A percentile compares a stretch with the other conserved stretches of the same genome.
These are phyloP conservation scores for Coelopa pilipes DNA, from an alignment of 2,888 invertebrate genomes.

Conservation along the genomic window DNA sequence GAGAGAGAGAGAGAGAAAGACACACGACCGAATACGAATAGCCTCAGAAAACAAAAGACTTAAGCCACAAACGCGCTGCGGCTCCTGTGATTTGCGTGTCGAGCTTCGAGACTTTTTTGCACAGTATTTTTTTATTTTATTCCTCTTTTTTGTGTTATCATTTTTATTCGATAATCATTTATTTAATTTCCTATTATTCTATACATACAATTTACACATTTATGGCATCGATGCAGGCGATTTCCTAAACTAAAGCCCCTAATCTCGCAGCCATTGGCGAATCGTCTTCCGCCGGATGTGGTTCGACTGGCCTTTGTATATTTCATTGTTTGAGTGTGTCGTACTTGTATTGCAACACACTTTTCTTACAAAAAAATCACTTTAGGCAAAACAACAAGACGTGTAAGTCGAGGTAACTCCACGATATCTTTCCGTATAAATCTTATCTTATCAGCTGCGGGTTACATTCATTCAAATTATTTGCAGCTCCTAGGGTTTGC, in stretches of 20 bases:
- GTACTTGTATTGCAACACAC: too few species aligned
- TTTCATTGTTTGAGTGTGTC: too few species aligned
- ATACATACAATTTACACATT: too few species aligned
- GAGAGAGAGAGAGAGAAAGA: neutral
- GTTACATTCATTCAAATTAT: too few species aligned
- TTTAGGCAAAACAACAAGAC: too few species aligned
- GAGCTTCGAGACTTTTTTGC: neutral
- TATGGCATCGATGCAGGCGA: too few species aligned
- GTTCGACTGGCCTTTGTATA: neutral
- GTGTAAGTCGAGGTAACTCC: neutral
- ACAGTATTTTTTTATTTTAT: neutral
- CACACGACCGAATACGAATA: neutral
- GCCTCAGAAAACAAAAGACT: slow-evolving; percentile 11
- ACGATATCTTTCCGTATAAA: neutral
- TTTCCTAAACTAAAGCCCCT: neutral
- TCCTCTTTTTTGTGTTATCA: neutral
- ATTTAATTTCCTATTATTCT: too few species aligned
- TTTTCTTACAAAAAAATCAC: too few species aligned
- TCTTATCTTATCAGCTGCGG: slow-evolving; percentile 13
- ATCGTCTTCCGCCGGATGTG: slow-evolving; percentile 19
- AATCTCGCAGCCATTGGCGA: neutral
- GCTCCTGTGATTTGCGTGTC: neutral
- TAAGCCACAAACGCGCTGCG: neutral
- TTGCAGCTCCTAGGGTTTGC: too few species aligned
- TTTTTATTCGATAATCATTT: too few species aligned